Percentiles rank a stretch among this genome's conserved stretches.
These are phyloP conservation scores for Chromobotia macracanthus DNA, from an alignment of 2,797 vertebrate genomes.

Conservation along the genomic window DNA sequence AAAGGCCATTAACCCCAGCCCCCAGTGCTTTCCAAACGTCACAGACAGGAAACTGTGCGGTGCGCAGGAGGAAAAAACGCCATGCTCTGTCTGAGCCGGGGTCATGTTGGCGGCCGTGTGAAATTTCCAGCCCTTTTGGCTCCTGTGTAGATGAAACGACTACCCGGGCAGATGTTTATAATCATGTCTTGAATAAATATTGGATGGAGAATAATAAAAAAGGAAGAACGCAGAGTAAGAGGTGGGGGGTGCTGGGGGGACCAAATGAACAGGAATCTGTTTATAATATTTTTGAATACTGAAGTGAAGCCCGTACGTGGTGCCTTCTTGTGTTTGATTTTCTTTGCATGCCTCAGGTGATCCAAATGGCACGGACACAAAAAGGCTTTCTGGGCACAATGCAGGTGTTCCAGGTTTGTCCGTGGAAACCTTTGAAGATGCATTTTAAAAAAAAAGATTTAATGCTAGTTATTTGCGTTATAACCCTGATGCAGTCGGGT, in stretches of 20 bases:
- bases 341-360: constrained; percentile 74
- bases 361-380: constrained; percentile 73
- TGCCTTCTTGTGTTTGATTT: constrained; percentile 75
- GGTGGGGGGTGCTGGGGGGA: constrained; percentile 57
- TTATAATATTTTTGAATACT: constrained; percentile 93
- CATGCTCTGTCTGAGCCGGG: constrained; percentile 85
- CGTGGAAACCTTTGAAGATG: constrained; percentile 72
- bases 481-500: constrained; percentile 62
- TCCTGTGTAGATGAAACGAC: constrained; percentile 83
- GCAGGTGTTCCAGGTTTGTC: constrained; percentile 70
- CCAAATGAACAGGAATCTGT: constrained; percentile 74
- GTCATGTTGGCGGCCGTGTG: constrained; percentile 86
- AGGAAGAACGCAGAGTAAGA: constrained; percentile 56
- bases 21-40: constrained; percentile 92
- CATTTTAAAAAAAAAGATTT: constrained; percentile 73
- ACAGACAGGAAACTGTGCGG: constrained; percentile 88
- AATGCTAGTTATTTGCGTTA: constrained; percentile 77
- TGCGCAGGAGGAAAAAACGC: constrained; percentile 72
- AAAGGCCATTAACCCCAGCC: constrained; percentile 99
- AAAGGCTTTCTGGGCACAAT: constrained; percentile 76
- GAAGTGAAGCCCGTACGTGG: constrained; percentile 81
- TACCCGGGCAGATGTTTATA: constrained; percentile 91
- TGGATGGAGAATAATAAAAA: constrained; percentile 83
- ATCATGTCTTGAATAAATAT: constrained; percentile 94
- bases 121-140: constrained; percentile 84